phyloP scores from a whole-genome alignment of 2,797 vertebrate species.

The Phoeniculus purpureus region DNA sequence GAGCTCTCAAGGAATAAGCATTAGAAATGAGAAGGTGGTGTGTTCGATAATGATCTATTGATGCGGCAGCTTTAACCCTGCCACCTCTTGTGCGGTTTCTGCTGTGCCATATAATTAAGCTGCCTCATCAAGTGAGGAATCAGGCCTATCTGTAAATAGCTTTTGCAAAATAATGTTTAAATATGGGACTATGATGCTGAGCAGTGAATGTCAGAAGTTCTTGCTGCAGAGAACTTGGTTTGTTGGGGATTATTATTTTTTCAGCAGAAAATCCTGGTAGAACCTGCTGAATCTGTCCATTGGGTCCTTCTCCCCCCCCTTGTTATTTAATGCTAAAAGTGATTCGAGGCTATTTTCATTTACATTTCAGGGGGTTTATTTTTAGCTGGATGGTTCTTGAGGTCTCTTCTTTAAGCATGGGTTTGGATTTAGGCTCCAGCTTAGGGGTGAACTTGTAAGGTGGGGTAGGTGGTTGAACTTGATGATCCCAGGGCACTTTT shows the following conservation, averaged over 20 bases:
- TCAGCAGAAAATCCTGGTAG: background rate
- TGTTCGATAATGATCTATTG: conserved; percentile 38
- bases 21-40: conserved; percentile 14
- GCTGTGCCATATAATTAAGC: conserved; percentile 25
- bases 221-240: background rate
- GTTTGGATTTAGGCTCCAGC: background rate
- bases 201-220: background rate
- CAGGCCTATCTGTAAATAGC: background rate
- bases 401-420: background rate
- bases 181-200: background rate
- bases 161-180: background rate
- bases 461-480: too few relatives aligned
- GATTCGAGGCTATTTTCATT: background rate
- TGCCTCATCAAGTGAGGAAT: background rate
- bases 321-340: background rate
- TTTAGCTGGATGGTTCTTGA: background rate
- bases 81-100: background rate
- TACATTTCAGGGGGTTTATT: background rate
- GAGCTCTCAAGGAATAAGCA: conserved; percentile 11
- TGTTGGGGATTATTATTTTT: background rate
- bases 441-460: too few relatives aligned
- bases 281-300: fast-evolving
- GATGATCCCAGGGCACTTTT: too few relatives aligned
- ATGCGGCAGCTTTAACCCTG: conserved; percentile 8
- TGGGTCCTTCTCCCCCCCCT: fast-evolving